These are phyloP conservation scores for Mormoops blainvillei DNA, from an alignment of 2,113 vertebrate genomes.

Conservation along the genomic window DNA sequence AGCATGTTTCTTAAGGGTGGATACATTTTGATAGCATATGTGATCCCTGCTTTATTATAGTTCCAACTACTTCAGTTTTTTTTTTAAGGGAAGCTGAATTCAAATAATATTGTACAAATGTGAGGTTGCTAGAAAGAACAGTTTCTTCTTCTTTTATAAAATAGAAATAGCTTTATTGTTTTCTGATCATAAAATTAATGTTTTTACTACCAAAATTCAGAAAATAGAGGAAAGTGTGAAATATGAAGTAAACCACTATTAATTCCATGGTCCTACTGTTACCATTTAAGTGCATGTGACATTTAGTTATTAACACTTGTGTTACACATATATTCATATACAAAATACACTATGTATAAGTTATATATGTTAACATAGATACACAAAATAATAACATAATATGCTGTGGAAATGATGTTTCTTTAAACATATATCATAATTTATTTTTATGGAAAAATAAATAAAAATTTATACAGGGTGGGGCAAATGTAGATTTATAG, in stretches of 20 bases:
- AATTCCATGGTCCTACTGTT: neutral
- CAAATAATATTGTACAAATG: neutral
- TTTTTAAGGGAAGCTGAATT: neutral
- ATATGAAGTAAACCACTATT: neutral
- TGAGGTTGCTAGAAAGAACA: neutral
- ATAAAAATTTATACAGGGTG: neutral
- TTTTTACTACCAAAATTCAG: neutral
- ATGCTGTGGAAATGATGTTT: neutral
- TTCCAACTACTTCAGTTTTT: neutral
- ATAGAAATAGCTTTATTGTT: neutral
- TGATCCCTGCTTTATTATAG: neutral
- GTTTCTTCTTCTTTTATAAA: neutral
- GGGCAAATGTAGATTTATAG: neutral
- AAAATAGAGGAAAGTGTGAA: neutral
- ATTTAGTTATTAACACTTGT: neutral
- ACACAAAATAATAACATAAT: neutral
- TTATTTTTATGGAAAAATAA: slow-evolving; percentile 12
- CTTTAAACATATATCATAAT: neutral
- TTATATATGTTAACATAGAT: neutral
- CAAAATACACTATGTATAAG: neutral
- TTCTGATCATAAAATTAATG: neutral
- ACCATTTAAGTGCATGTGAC: neutral
- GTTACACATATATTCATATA: neutral
- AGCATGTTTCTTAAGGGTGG: neutral
- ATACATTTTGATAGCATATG: neutral